These are phyloP conservation scores for Gobio gobio DNA, from an alignment of 2,113 vertebrate species.

Conservation along the genomic window DNA sequence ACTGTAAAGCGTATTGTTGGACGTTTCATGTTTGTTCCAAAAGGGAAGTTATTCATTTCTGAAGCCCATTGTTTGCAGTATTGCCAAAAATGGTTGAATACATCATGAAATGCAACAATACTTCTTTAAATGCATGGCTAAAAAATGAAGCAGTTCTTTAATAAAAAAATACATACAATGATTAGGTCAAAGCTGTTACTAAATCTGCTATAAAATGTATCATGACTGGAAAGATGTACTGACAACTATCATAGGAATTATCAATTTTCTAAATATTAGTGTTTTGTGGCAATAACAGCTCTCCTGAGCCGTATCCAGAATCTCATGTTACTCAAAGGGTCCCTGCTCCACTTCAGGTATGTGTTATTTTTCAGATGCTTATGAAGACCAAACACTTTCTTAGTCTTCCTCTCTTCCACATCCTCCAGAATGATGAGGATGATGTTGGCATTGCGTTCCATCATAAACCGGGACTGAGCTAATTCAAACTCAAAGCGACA, in stretches of 20 bases:
- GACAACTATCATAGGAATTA: not conserved
- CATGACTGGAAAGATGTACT: not conserved
- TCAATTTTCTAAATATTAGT: not conserved
- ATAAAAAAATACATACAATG: not conserved
- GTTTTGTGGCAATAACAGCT: slow-evolving; percentile 31
- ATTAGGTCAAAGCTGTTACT: not conserved
- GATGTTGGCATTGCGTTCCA: slow-evolving; percentile 48
- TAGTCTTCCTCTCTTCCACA: slow-evolving; percentile 48
- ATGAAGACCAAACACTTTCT: slow-evolving; percentile 54
- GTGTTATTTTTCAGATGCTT: slow-evolving; percentile 58
- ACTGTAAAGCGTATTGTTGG: not conserved
- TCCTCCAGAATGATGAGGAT: slow-evolving; percentile 59
- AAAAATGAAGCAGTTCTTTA: not conserved
- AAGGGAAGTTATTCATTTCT: not conserved
- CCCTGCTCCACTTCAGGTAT: slow-evolving; percentile 55
- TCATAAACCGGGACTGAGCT: slow-evolving; percentile 55
- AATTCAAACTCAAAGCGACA: slow-evolving; percentile 60
- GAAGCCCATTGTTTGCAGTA: not conserved
- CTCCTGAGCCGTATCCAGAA: slow-evolving; percentile 58
- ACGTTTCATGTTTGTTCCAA: not conserved
- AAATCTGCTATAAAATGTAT: not conserved
- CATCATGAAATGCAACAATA: not conserved
- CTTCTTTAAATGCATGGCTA: not conserved
- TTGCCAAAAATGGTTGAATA: not conserved
- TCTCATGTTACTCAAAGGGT: slow-evolving; percentile 46